phyloP scores from a whole-genome alignment of 2,113 vertebrate genomes.

The Cranoglanis bouderius region DNA sequence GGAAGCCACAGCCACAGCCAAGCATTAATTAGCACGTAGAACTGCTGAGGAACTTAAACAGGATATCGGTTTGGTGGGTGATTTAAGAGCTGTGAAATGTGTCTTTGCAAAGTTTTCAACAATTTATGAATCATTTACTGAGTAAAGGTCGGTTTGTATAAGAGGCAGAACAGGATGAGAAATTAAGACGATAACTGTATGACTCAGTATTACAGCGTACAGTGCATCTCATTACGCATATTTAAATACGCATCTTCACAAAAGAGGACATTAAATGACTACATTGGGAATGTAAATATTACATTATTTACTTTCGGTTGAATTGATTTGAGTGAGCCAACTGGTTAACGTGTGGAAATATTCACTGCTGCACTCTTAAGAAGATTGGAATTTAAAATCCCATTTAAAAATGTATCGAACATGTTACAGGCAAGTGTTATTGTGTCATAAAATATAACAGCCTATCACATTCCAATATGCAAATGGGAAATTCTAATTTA shows the following conservation, averaged over 20 bases:
- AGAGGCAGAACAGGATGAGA: background rate
- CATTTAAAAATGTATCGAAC: background rate
- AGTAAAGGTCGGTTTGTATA: conserved; percentile 14
- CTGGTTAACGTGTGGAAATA: background rate
- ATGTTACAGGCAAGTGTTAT: background rate
- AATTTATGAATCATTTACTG: conserved; percentile 18
- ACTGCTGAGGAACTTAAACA: conserved; percentile 7
- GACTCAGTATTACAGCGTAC: background rate
- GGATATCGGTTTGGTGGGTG: background rate
- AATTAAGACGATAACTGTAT: background rate
- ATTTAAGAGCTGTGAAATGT: conserved; percentile 7
- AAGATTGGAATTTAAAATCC: background rate
- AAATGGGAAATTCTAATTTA: background rate
- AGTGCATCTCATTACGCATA: background rate
- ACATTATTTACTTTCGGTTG: background rate
- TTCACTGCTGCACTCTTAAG: background rate
- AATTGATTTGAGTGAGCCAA: background rate
- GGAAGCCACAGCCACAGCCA: conserved; percentile 6
- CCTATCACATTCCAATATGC: background rate
- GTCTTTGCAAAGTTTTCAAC: background rate
- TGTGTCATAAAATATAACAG: background rate
- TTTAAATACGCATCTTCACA: background rate
- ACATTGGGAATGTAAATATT: background rate
- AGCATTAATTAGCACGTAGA: background rate
- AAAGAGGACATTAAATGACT: background rate